A percentile compares a stretch with the other conserved stretches of the same genome.
phyloP scores from a whole-genome alignment of 2,113 vertebrate species.

The Cyrtonyx montezumae region DNA sequence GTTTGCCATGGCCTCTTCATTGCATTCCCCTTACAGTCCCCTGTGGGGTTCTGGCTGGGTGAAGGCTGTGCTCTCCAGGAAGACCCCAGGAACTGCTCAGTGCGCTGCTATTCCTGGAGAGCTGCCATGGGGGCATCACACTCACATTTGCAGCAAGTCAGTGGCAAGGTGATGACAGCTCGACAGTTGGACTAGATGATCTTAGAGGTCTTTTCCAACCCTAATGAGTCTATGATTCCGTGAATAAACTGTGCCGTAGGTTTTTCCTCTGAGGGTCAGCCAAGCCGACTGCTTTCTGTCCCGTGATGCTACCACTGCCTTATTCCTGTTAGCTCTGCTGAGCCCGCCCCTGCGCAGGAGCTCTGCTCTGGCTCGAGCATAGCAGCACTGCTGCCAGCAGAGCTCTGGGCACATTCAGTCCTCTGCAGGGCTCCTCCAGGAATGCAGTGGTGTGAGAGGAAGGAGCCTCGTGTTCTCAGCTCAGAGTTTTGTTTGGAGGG shows the following conservation, averaged over 20 bases:
- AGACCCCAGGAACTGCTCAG: not conserved
- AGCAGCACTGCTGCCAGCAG: not conserved
- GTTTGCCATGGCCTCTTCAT: not conserved
- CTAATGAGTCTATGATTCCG: no score
- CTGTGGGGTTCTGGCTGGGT: not conserved
- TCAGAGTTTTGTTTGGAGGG: not conserved
- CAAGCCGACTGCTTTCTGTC: not conserved
- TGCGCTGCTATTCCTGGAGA: not conserved
- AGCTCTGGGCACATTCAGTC: not conserved
- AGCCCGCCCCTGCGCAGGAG: not conserved
- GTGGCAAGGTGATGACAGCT: not conserved
- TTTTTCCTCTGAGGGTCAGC: not conserved
- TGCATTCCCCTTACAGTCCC: not conserved
- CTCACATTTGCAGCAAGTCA: not conserved
- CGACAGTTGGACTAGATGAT: no score
- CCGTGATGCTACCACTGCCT: not conserved
- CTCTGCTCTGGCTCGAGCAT: not conserved
- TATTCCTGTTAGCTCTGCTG: not conserved
- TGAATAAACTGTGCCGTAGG: not conserved
- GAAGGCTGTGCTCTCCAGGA: not conserved
- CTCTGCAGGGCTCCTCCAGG: not conserved
- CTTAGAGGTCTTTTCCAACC: no score
- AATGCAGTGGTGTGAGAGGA: not conserved
- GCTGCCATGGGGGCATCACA: fast-evolving
- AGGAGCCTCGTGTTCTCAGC: not conserved